A percentile compares a stretch with the other conserved stretches of the same genome.
Conservation (phyloP, 2,113 vertebrate species). For the Dunckerocampus dactyliophorus region DNA sequence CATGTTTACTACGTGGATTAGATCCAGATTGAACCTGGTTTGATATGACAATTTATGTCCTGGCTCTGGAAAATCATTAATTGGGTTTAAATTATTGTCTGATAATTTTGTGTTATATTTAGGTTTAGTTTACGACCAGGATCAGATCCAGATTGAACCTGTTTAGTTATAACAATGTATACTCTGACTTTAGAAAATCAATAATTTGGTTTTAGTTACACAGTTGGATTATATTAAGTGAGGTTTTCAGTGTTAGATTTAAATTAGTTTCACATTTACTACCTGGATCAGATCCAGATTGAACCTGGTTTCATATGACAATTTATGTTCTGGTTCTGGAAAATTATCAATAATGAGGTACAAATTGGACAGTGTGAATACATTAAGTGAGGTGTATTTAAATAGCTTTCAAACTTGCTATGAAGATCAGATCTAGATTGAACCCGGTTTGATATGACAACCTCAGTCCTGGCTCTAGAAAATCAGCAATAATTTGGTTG, state of each 20-base stretch:
- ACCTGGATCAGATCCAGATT: background rate
- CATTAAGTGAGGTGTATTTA: background rate
- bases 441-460: background rate
- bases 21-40: background rate
- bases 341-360: too few species aligned
- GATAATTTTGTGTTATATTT: too few species aligned
- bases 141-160: background rate
- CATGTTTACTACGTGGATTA: background rate
- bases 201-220: background rate
- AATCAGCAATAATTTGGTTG: too few species aligned
- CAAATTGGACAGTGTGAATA: too few species aligned
- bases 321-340: background rate
- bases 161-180: background rate
- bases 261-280: too few species aligned
- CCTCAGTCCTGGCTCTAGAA: too few species aligned
- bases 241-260: too few species aligned
- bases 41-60: background rate
- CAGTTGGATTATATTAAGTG: too few species aligned
- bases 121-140: background rate
- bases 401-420: background rate
- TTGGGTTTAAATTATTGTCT: too few species aligned
- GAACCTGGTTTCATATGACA: background rate
- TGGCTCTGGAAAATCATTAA: too few species aligned
- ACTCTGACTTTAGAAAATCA: too few species aligned
- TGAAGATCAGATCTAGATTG: background rate